phyloP scores from a whole-genome alignment of 64 coral and sea anemone species.

The Anthopleura sola region DNA sequence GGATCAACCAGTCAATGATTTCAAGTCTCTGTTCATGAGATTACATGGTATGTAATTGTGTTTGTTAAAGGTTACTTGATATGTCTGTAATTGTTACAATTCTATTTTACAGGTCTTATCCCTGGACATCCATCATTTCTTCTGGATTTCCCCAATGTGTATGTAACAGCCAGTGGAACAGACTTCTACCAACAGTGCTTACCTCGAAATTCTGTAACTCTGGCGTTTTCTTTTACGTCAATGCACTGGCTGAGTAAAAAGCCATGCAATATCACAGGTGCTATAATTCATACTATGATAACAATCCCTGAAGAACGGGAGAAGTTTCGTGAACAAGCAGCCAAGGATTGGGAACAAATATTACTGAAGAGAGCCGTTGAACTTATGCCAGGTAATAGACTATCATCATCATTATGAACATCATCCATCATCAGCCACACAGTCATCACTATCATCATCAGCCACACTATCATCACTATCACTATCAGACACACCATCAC shows the following conservation, averaged over 20 bases:
- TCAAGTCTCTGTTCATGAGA: slow-evolving; percentile 73
- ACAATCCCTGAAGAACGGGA: slow-evolving; percentile 29
- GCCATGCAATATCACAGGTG: slow-evolving; percentile 52
- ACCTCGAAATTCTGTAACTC: slow-evolving; percentile 28
- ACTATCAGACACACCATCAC: too few species aligned
- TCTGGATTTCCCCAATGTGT: slow-evolving; percentile 50
- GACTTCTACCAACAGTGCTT: slow-evolving; percentile 61
- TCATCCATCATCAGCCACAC: too few species aligned
- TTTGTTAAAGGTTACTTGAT: too few species aligned
- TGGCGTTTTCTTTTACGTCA: slow-evolving; percentile 42
- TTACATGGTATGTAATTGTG: slow-evolving; percentile 26
- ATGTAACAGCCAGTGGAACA: slow-evolving; percentile 45
- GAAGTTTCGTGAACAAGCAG: slow-evolving; percentile 53
- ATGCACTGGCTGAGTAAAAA: slow-evolving; percentile 63
- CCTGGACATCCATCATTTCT: slow-evolving; percentile 51
- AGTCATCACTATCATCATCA: too few species aligned
- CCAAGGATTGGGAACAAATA: slow-evolving; percentile 54
- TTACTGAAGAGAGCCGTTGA: slow-evolving; percentile 56
- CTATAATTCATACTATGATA: slow-evolving; percentile 50
- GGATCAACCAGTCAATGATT: slow-evolving; percentile 82
- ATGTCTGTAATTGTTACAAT: too few species aligned
- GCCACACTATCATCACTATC: too few species aligned
- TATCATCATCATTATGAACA: too few species aligned
- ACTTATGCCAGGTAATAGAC: slow-evolving; percentile 33
- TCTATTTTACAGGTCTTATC: slow-evolving; percentile 38